These are phyloP conservation scores for Nesidiocoris tenuis DNA, from an alignment of 2,888 invertebrate genomes.

Conservation along the genomic window DNA sequence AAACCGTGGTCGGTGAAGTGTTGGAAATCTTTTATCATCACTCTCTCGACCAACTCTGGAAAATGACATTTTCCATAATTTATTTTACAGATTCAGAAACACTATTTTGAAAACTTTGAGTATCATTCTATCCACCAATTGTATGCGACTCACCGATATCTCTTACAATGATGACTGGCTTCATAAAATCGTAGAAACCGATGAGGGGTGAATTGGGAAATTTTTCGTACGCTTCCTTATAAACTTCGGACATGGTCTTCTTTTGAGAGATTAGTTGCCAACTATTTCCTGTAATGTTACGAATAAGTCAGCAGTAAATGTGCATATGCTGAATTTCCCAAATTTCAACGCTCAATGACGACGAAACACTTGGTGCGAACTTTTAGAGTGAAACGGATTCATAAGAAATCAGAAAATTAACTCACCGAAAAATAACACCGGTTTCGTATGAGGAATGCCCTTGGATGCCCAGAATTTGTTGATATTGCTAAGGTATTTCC, in stretches of 20 bases:
- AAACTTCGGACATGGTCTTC: not conserved
- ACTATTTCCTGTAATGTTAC: conserved; percentile 28
- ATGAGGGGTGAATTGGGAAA: conserved; percentile 14
- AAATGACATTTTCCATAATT: not conserved
- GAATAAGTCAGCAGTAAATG: too few species aligned
- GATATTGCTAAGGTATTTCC: too few species aligned
- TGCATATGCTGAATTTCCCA: too few species aligned
- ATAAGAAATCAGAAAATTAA: too few species aligned
- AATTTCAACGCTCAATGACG: too few species aligned
- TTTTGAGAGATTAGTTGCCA: not conserved
- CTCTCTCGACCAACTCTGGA: conserved; percentile 20
- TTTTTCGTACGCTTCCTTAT: not conserved
- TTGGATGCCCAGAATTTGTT: too few species aligned
- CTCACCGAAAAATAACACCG: too few species aligned
- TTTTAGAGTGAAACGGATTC: too few species aligned
- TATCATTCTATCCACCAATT: not conserved
- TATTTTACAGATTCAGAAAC: not conserved
- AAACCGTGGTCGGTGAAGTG: conserved; percentile 36
- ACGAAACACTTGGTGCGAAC: too few species aligned
- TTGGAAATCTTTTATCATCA: conserved; percentile 40
- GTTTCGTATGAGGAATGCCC: too few species aligned
- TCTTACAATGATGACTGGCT: conserved; percentile 14
- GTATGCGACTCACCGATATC: conserved; percentile 11
- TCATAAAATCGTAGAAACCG: conserved; percentile 24
- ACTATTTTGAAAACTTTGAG: conserved; percentile 1